These are phyloP conservation scores for Gnatocerus cornutus DNA, from an alignment of 2,888 invertebrate species.

Conservation along the genomic window DNA sequence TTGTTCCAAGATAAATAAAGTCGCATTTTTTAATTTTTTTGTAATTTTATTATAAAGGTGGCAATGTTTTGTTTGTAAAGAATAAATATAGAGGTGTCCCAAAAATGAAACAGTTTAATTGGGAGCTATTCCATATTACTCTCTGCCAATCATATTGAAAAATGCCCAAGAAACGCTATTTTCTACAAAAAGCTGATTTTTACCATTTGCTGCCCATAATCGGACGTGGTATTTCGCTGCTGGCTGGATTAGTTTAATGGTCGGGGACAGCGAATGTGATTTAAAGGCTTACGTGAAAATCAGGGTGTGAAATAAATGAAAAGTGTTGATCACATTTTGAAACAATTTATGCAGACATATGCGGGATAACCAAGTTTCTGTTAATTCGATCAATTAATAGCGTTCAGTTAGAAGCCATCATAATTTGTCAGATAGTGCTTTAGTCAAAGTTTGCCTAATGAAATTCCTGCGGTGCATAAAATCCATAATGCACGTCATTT, in stretches of 20 bases:
- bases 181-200: too few species aligned
- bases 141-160: too few species aligned
- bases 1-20: too few species aligned
- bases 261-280: background rate
- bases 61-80: too few species aligned
- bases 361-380: background rate
- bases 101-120: too few species aligned
- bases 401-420: constrained; percentile 5
- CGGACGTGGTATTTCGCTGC: background rate
- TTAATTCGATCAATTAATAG: constrained; percentile 19
- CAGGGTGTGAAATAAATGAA: background rate
- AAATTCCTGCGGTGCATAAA: constrained; percentile 4
- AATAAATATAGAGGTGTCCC: too few species aligned
- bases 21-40: too few species aligned
- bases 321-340: background rate
- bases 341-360: background rate
- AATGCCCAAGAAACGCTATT: too few species aligned
- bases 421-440: constrained; percentile 27
- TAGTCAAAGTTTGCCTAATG: constrained; percentile 27
- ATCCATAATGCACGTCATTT: constrained; percentile 18
- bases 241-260: background rate
- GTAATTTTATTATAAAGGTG: too few species aligned
- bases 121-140: too few species aligned
- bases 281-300: background rate
- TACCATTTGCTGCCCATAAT: too few species aligned